A percentile compares a stretch with the other conserved stretches of the same genome.
Conservation (phyloP, 2,797 vertebrate genomes). For the Myiothlypis chrysogaster region DNA sequence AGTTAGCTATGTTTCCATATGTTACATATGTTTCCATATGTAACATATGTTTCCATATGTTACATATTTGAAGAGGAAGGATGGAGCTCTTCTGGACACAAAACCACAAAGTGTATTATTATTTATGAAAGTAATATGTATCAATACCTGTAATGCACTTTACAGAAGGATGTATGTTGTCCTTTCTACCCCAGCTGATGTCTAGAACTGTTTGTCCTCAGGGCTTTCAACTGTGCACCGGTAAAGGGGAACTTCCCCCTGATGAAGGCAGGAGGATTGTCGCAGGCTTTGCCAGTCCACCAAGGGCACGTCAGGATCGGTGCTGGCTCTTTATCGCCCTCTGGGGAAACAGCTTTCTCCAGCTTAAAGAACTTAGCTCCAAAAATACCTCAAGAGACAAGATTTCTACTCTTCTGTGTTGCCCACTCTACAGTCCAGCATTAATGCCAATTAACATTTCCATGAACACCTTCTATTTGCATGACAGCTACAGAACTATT, state of each 20-base stretch:
- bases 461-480: background rate
- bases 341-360: background rate
- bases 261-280: background rate
- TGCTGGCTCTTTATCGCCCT: background rate
- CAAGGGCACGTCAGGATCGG: background rate
- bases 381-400: background rate
- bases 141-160: background rate
- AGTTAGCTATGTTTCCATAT: background rate
- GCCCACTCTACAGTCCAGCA: background rate
- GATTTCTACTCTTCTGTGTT: background rate
- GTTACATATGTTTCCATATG: background rate
- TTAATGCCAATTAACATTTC: background rate
- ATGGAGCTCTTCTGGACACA: background rate
- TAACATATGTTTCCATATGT: background rate
- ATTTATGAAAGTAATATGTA: background rate
- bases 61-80: background rate
- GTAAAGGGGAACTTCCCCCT: background rate
- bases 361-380: background rate
- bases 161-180: background rate
- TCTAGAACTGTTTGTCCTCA: background rate
- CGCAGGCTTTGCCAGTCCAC: background rate
- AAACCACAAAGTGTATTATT: fast-evolving
- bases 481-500: background rate
- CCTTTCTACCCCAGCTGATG: background rate
- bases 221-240: background rate